Percentiles rank a stretch among this genome's conserved stretches.
These are phyloP conservation scores for Drosophila mimica DNA, from an alignment of 2,888 invertebrate genomes.

Conservation along the genomic window DNA sequence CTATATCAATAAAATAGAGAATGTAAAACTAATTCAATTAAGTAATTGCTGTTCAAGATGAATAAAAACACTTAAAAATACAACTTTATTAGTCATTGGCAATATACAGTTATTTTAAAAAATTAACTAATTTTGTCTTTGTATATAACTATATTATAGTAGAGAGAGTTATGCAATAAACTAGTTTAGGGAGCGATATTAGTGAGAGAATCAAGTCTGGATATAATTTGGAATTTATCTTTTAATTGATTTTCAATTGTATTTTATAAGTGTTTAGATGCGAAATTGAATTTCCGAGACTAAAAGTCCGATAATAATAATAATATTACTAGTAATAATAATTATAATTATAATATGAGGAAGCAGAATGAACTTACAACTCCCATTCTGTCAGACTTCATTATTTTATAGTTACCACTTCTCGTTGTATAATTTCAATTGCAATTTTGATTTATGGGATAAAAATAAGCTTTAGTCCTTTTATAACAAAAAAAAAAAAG, in stretches of 20 bases:
- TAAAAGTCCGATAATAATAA: too few relatives aligned
- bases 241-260: neutral
- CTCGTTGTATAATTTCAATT: conserved; percentile 1
- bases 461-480: neutral
- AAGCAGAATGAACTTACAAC: neutral
- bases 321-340: too few relatives aligned
- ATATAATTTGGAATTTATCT: accelerated
- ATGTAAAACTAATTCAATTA: too few relatives aligned
- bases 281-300: too few relatives aligned
- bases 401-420: too few relatives aligned
- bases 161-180: neutral
- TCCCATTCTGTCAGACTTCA: neutral
- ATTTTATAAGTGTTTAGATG: too few relatives aligned
- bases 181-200: neutral
- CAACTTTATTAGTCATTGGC: too few relatives aligned
- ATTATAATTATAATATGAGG: too few relatives aligned
- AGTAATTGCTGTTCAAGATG: neutral
- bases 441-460: conserved; percentile 43
- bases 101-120: too few relatives aligned
- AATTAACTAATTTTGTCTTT: too few relatives aligned
- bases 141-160: neutral
- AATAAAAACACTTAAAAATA: too few relatives aligned
- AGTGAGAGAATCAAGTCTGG: neutral
- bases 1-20: too few relatives aligned
- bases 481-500: conserved; percentile 10